Base-by-base conservation (phyloP, 2,888 invertebrate genomes). In the Rhodophaea formosa region DNA sequence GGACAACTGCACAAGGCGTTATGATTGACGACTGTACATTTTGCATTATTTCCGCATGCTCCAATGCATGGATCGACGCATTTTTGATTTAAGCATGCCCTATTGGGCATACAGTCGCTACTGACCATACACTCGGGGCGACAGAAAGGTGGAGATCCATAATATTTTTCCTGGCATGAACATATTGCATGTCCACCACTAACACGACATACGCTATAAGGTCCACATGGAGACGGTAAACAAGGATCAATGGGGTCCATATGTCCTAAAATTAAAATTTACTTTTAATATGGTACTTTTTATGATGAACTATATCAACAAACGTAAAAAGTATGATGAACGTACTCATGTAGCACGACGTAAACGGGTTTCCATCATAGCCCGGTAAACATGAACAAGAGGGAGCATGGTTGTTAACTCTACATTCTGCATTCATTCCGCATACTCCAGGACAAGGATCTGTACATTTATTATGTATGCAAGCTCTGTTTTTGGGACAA, bases 1-100 rank as follows among this genome's bases (percentile, higher is more conserved):
- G 93, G 93, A 81, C 97, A 97, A 79, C 95, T 95, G 86, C 97
- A 97, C 64, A 96, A 93, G 44, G 97, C 96, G 80, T 96, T 96
- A 79, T 97, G 97, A 82, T 96, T 96, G 53, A 96, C 94, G 14
- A 96, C 96, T 68, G 94, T 94, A 78, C 97, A 97, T 66, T 95
- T 93, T 2, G 97, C 96, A 84, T 96, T 95, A 60, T 93, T 88
- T 29, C 97, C 97, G 77, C 97, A 97, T n/a, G 95, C 94, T 62
- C 95, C 96, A 42, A 94, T 92, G 79, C 97, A 97, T 52, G 97
- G 97, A 82, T 97, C 95, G 62, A 93, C 93, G 78, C 97, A 97
- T 83, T 93, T 95, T 75, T 95, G 94, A 78, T 94, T 94, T 55
- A 95, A 93, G 77, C 97, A 97, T 53, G 97, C 95, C 78, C 92